Conservation (phyloP, 2,113 vertebrate genomes). For the Aspiorhynchus laticeps region DNA sequence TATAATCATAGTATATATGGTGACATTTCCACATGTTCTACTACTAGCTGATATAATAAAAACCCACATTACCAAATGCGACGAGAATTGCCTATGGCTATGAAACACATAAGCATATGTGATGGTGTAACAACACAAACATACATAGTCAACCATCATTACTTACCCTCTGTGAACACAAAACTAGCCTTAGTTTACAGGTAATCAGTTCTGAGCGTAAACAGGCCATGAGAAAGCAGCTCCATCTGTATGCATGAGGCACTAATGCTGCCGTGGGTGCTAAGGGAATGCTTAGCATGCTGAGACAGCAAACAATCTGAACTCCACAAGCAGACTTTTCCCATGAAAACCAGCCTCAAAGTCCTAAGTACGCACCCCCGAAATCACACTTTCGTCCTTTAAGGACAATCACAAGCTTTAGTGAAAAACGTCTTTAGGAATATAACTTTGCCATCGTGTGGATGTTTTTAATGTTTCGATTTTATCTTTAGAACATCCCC, state of each 20-base stretch:
- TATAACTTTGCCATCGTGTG: not conserved
- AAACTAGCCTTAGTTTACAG: not conserved
- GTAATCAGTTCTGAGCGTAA: conserved; percentile 18
- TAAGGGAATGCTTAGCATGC: conserved; percentile 3
- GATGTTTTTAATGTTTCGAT: not conserved
- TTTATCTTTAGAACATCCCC: conserved; percentile 5
- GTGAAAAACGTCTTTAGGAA: not conserved
- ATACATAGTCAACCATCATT: not conserved
- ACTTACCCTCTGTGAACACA: not conserved
- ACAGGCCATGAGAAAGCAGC: not conserved
- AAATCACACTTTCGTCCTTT: conserved; percentile 3
- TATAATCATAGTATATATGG: too few species aligned
- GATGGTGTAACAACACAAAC: not conserved
- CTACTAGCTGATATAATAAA: not conserved
- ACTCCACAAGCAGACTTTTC: not conserved
- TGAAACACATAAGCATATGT: not conserved
- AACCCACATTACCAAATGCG: not conserved
- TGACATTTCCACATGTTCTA: not conserved
- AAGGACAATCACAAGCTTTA: conserved; percentile 18
- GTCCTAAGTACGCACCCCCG: not conserved
- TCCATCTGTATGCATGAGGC: conserved; percentile 22
- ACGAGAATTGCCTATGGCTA: too few species aligned
- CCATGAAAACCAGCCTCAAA: conserved; percentile 18
- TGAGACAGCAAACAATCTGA: conserved; percentile 27
- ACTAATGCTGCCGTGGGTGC: too few species aligned